Percentiles rank a stretch among this genome's conserved stretches.
Conservation (phyloP, 2,113 vertebrate species). For the Heterotis niloticus region DNA sequence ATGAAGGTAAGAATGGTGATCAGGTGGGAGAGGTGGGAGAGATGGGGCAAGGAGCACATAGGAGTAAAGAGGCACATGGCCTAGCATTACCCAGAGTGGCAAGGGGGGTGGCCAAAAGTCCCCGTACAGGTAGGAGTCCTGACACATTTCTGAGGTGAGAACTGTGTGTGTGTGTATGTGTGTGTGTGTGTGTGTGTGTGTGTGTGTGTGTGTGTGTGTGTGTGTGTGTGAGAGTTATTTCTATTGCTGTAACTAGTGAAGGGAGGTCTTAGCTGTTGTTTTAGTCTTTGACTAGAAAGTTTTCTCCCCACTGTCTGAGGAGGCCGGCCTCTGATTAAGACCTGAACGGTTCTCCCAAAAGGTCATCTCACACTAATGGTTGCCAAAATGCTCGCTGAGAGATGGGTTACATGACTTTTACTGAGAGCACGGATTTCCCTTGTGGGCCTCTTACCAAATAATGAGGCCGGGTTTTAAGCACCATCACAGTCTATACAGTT, state of each 20-base stretch:
- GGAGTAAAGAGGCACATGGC: no score
- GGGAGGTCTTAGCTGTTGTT: neutral
- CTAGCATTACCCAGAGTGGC: no score
- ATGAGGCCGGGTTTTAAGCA: neutral
- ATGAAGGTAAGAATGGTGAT: no score
- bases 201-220: neutral
- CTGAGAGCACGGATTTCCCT: neutral
- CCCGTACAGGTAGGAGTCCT: no score
- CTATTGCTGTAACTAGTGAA: neutral
- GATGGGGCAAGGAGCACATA: no score
- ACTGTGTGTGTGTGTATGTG: neutral
- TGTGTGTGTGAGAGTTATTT: neutral
- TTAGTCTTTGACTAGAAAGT: neutral
- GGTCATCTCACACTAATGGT: slow-evolving; percentile 16
- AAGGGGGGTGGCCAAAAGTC: no score
- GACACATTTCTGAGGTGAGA: neutral
- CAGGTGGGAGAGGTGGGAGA: no score
- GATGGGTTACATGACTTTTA: neutral
- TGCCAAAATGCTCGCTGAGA: slow-evolving; percentile 9
- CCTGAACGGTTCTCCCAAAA: slow-evolving; percentile 16
- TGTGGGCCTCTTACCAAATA: neutral
- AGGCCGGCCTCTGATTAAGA: slow-evolving; percentile 19
- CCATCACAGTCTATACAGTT: neutral
- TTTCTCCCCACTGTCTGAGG: slow-evolving; percentile 4
- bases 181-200: neutral